Base-by-base conservation (phyloP, 1,140 invertebrate genomes). In the Araneus ventricosus region DNA sequence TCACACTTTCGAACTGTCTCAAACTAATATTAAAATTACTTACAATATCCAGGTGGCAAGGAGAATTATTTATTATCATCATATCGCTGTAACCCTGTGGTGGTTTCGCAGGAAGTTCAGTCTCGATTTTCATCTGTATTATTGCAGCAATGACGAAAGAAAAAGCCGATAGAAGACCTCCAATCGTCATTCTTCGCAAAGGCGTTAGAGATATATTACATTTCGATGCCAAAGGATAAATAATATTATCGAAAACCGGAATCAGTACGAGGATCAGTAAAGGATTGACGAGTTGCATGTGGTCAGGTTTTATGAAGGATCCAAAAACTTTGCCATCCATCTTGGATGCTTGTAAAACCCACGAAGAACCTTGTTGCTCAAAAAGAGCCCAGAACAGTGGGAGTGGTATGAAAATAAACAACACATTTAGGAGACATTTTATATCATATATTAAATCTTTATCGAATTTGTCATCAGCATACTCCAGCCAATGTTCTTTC, bases 261-360 rank as follows among this genome's bases (percentile, higher is more conserved):
- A 99, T 98, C 67, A 99, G 97, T 1, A 97, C 95, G 1, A 99
- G 95, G 80, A 99, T 98, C 5, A 99, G 95, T 1, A 99, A 95
- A 0, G 98, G 98, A 95, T 98, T 99, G 2, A 99, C 95, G 1
- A 95, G 97, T 96, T 98, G 98, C 96, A 99, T 67, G 97, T 95
- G 99, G 98, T 95, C 99, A 98, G 0, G 98, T 97, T 94, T 98
- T 97, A 24, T 99, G 10, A 20, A 5, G 0, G 14, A 22, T 27
- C 95, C 93, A 1, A 96, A 96, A 7, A 99, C 95, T n/a, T 97
- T 95, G 10, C 99, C 98, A 95, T 98, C 96, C 98, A 99, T 98
- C 94, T 97, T 96, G 0, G 97, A 97, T 14, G 99, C 99, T 96
- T 99, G 99, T 93, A 99, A 97, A 0, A 98, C 99, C 99, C 99